Evolutionary conservation across 1,140 invertebrate species (phyloP).

Genomic region (Ceratitis capitata): DNA sequence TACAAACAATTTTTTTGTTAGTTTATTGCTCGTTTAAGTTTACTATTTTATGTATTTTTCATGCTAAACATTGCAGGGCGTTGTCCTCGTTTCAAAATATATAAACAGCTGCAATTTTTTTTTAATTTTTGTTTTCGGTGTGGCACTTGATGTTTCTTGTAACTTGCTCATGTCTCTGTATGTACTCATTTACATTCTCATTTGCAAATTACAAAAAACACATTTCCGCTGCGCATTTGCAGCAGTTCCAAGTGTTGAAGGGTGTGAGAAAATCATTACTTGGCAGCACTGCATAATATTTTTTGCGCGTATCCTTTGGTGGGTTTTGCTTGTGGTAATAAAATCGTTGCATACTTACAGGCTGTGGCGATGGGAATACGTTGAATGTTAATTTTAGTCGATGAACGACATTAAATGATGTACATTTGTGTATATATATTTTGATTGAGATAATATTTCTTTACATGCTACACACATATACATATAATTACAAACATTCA

Average conservation of each 20-base stretch:
- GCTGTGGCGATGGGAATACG: background rate
- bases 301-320: background rate
- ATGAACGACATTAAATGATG: no score
- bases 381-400: no score
- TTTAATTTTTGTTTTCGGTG: background rate
- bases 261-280: background rate
- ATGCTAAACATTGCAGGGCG: background rate
- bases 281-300: background rate
- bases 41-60: background rate
- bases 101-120: background rate
- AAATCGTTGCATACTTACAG: constrained; percentile 13
- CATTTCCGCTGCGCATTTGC: background rate
- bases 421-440: no score
- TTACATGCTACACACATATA: no score
- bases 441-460: no score
- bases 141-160: background rate
- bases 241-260: background rate
- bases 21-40: background rate
- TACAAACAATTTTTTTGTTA: no score
- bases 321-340: background rate
- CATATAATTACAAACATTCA: no score
- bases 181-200: background rate
- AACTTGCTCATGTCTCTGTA: no score
- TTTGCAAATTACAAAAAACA: background rate
- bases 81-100: background rate